These are phyloP conservation scores for Cydia splendana DNA, from an alignment of 1,140 invertebrate genomes.

Conservation along the genomic window DNA sequence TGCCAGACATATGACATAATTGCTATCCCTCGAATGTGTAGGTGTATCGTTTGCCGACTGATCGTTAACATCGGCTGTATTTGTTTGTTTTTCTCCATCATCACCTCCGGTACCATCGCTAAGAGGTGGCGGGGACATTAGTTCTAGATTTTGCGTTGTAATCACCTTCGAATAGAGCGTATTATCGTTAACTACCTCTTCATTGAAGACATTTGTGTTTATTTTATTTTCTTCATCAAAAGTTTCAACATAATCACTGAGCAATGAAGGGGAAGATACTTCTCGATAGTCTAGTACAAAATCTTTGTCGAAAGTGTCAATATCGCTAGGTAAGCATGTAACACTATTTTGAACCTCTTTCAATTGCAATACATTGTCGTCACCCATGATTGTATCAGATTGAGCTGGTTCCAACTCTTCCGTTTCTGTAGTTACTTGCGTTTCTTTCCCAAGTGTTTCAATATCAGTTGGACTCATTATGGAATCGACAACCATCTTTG, in stretches of 20 bases:
- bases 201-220: not conserved
- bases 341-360: not conserved
- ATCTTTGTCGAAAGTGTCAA: not conserved
- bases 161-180: no score
- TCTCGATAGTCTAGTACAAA: not conserved
- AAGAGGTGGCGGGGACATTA: not conserved
- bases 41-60: no score
- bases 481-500: no score
- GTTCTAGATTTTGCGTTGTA: not conserved
- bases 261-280: slow-evolving; percentile 1
- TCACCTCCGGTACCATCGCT: not conserved
- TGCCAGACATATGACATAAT: not conserved
- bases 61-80: no score
- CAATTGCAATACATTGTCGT: no score
- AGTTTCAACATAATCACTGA: not conserved
- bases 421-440: not conserved
- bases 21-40: not conserved
- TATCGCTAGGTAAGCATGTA: not conserved
- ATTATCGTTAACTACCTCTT: not conserved
- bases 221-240: not conserved
- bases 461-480: no score
- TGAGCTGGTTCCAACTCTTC: not conserved
- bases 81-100: not conserved
- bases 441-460: not conserved
- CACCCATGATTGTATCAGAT: not conserved